Base-by-base conservation (phyloP, 2,888 invertebrate genomes). In the Chrysolina americana region DNA sequence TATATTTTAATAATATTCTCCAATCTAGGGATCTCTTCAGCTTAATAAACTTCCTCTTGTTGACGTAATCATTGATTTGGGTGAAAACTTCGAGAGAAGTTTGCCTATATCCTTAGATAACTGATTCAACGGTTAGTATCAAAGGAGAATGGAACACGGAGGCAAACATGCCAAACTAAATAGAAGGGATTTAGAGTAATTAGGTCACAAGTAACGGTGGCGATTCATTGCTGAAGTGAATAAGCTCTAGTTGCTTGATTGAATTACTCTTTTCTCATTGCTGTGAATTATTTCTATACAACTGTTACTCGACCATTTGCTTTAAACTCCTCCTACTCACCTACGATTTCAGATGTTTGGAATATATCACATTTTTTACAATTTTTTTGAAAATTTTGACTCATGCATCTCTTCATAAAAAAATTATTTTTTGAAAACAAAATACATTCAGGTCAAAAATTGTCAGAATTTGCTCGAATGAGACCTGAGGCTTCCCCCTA, bases 61-160 rank as follows among this genome's bases (percentile, higher is more conserved):
- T 77, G 78, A 78, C 78, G 75, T 74, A 68, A 76, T 76, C 75
- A 72, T 78, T 76, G 79, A 79, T 79, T 79, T 78, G 72, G 74
- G 68, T 70, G 59, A 50, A 76, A 78, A 78, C 56, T 77, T 70
- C 5, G 63, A 44, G 63, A 65, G 65, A 70, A 71, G 71, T 73
- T 70, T 48, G 56, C 70, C 64, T 63, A 66, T 73, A 72, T 65
- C 73, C 28, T 68, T 47, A 71, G 77, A 77, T 77, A 75, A 74
- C 66, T 66, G 69, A 68, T 74, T 68, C 72, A 68, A 64, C 65
- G 74, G 48, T 72, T 69, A 70, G 65, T 71, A 73, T 69, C 68
- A 72, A 73, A 75, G 71, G 62, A 71, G 68, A 66, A 36, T 63
- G 36, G 15, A 59, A 59, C 59, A 59, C 36, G 28, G 59, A n/a